Evolutionary conservation across 2,888 invertebrate genomes (phyloP), one percentile per base, ranked within the genome.

Genomic region (Rhimphoctona megacephalus): DNA sequence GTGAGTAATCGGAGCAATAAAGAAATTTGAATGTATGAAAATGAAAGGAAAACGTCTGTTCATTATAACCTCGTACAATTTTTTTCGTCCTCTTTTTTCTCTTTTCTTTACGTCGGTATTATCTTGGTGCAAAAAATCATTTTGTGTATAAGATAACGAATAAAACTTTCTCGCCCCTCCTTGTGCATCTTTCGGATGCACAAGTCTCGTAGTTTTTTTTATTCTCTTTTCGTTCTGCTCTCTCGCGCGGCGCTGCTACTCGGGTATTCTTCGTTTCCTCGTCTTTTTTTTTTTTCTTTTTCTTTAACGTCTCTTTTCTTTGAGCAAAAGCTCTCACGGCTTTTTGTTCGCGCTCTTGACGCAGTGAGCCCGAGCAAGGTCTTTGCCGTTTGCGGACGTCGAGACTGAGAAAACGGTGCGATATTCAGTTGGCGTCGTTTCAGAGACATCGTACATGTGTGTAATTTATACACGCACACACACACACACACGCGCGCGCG

Each of bases 401-500:
- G 74, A 9, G 52, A 54, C 49, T 17, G 33, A 64, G 22, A 77
- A 70, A 70, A 57, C 66, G 33, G 5, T 22, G 46, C 72, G 39
- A 83, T 77, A 72, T 86, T 76, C 80, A n/a, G 19, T 57, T 64
- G 76, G 78, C 78, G 73, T 74, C 81, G 78, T 77, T 80, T 84
- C 66, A 72, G 76, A 46, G 39, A 54, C 39, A 69, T 69, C 72
- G 57, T 69, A 69, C 43, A 39, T 72, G 30, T 52, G 25, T 61
- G 43, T 52, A 11, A 80, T 64, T 17, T n/a, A n/a, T n/a, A n/a
- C n/a, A n/a, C n/a, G n/a, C n/a, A n/a, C n/a, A n/a, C n/a, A n/a
- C n/a, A n/a, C n/a, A n/a, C n/a, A n/a, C n/a, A n/a, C n/a, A n/a
- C n/a, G n/a, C n/a, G n/a, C n/a, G n/a, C n/a, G n/a, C n/a, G n/a